Conservation (phyloP, 2,888 invertebrate species). For the Ochropleura leucogaster region DNA sequence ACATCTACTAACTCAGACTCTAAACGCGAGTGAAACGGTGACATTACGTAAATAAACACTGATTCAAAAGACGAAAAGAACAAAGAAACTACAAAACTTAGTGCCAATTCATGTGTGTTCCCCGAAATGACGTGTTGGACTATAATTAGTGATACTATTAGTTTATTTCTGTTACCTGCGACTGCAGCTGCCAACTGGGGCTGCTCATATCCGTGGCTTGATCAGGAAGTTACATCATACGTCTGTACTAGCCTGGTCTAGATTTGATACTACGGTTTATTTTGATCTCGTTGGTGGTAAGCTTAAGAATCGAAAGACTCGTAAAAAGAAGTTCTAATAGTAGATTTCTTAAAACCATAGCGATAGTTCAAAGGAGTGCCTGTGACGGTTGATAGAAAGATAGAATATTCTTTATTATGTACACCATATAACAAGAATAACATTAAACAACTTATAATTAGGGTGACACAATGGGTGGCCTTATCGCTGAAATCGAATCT, state of each 20-base stretch:
- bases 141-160: constrained; percentile 71
- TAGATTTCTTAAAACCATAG: not conserved
- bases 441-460: too few species aligned
- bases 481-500: too few species aligned
- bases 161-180: constrained; percentile 72
- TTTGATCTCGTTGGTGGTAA: constrained; percentile 13
- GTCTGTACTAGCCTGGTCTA: constrained; percentile 59
- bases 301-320: not conserved
- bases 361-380: not conserved
- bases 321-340: not conserved
- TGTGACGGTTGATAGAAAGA: too few species aligned
- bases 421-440: too few species aligned
- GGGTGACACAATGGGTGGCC: too few species aligned
- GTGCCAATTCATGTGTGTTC: constrained; percentile 65
- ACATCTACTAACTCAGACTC: not conserved
- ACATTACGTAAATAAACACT: constrained; percentile 49
- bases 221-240: constrained; percentile 80
- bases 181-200: constrained; percentile 73
- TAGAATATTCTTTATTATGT: too few species aligned
- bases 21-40: constrained; percentile 18
- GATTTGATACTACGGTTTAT: constrained; percentile 42
- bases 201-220: constrained; percentile 66
- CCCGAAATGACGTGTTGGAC: constrained; percentile 65
- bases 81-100: constrained; percentile 53
- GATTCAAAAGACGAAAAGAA: constrained; percentile 47